These are phyloP conservation scores for Irena cyanogastra DNA, from an alignment of 2,113 vertebrate genomes.

Conservation along the genomic window DNA sequence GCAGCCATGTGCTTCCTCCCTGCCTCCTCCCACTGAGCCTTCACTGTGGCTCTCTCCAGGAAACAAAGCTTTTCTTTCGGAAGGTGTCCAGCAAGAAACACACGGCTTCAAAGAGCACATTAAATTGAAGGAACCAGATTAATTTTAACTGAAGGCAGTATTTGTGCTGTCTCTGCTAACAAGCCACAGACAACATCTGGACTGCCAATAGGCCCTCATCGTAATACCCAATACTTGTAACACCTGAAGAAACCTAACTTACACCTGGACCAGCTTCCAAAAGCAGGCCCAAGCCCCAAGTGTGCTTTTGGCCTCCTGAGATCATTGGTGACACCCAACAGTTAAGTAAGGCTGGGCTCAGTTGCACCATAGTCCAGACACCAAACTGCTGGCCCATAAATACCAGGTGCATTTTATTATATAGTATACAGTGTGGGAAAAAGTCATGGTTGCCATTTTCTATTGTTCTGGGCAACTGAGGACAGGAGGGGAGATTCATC, in stretches of 20 bases:
- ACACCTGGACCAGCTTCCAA: background rate
- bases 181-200: background rate
- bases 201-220: background rate
- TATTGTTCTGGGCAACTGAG: background rate
- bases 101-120: accelerated
- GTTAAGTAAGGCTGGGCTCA: background rate
- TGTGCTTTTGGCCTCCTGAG: background rate
- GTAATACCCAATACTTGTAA: background rate
- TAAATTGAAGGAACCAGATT: background rate
- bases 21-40: background rate
- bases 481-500: background rate
- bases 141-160: background rate
- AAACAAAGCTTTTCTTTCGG: background rate
- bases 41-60: background rate
- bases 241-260: background rate
- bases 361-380: background rate
- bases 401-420: background rate
- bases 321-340: background rate
- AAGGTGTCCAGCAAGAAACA: background rate
- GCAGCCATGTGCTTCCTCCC: background rate
- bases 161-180: background rate
- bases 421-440: background rate
- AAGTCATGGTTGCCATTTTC: background rate
- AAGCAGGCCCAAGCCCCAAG: background rate
- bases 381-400: background rate